Conservation (phyloP, 2,888 invertebrate species). For the Oligia strigilis region DNA sequence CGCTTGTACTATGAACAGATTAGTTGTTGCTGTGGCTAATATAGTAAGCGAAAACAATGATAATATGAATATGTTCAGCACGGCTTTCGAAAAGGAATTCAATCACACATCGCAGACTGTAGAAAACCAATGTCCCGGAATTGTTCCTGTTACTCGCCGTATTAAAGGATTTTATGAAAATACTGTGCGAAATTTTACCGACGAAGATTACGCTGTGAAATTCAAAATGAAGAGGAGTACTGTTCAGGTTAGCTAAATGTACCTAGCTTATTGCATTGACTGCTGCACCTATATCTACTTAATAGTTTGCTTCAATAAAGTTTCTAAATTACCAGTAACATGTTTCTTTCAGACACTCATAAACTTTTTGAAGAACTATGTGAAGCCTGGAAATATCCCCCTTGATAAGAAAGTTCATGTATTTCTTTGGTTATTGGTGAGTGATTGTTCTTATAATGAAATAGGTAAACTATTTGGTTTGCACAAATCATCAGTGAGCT, state of each 20-base stretch:
- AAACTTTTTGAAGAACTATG: conserved; percentile 74
- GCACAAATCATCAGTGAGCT: conserved; percentile 84
- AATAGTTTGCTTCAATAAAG: not conserved
- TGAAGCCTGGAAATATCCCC: conserved; percentile 75
- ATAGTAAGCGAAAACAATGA: conserved; percentile 82
- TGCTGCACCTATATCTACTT: not conserved
- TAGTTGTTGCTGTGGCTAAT: conserved; percentile 82
- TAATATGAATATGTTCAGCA: conserved; percentile 75
- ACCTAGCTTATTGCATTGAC: not conserved
- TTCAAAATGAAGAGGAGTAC: conserved; percentile 83
- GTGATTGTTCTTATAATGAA: conserved; percentile 82
- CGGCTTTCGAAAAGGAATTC: conserved; percentile 72
- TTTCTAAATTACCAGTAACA: not conserved
- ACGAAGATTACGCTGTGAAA: conserved; percentile 78
- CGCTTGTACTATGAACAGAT: conserved; percentile 79
- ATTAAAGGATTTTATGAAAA: conserved; percentile 78
- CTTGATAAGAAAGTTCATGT: conserved; percentile 86
- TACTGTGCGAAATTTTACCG: conserved; percentile 74
- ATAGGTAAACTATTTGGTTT: conserved; percentile 82
- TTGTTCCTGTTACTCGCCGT: conserved; percentile 52
- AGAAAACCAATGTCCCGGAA: conserved; percentile 34
- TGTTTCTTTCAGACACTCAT: conserved; percentile 80
- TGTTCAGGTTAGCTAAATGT: conserved; percentile 74
- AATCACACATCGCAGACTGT: conserved; percentile 53
- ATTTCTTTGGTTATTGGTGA: conserved; percentile 83